These are phyloP conservation scores for Aleiodes testaceus DNA, from an alignment of 2,888 invertebrate species.

Conservation along the genomic window DNA sequence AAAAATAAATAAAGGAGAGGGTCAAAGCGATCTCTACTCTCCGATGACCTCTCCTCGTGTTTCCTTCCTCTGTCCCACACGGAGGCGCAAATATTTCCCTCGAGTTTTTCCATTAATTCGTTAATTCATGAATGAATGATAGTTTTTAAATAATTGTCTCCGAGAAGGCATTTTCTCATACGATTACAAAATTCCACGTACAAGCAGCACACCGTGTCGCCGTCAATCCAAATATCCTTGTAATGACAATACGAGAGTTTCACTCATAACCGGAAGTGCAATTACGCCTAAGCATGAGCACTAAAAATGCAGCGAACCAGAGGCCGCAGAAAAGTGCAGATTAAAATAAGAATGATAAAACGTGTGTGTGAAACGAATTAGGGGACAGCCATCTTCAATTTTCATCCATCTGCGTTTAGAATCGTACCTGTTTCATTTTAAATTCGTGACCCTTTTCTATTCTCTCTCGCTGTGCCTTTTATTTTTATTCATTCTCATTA, in stretches of 20 bases:
- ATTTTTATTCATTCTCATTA: too few species aligned
- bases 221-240: slow-evolving; percentile 24
- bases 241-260: slow-evolving; percentile 18
- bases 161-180: slow-evolving; percentile 8
- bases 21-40: slow-evolving; percentile 61
- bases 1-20: slow-evolving; percentile 26
- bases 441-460: background rate
- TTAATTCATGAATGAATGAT: too few species aligned
- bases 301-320: slow-evolving; percentile 25
- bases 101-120: slow-evolving; percentile 2
- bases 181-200: slow-evolving; percentile 30
- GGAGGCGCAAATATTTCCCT: background rate
- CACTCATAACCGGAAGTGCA: slow-evolving; percentile 28
- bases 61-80: slow-evolving; percentile 53
- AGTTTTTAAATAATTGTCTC: background rate
- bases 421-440: slow-evolving; percentile 22
- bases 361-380: slow-evolving; percentile 14
- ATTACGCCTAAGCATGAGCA: slow-evolving; percentile 18
- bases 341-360: slow-evolving; percentile 5
- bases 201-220: slow-evolving; percentile 35
- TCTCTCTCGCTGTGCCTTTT: too few species aligned
- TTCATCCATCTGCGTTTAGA: slow-evolving; percentile 28
- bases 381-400: slow-evolving; percentile 20
- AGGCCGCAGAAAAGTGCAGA: background rate
- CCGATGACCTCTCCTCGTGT: slow-evolving; percentile 18